Percentiles rank a stretch among this genome's conserved stretches.
phyloP scores from a whole-genome alignment of 2,113 vertebrate genomes.

The Gobius niger region DNA sequence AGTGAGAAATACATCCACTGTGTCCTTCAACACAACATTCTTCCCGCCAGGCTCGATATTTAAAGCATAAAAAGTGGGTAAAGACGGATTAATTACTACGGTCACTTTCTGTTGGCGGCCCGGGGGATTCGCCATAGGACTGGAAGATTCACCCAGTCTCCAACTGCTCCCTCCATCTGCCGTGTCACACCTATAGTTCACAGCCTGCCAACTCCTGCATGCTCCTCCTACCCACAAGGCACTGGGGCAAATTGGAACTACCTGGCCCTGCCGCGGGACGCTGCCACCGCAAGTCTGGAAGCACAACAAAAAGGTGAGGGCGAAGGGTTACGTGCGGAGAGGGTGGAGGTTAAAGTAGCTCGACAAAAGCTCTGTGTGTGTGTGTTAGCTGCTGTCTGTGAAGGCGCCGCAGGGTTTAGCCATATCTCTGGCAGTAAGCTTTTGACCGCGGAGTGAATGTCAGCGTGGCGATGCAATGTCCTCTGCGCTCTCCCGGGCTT shows the following conservation, averaged over 20 bases:
- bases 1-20: conserved; percentile 36
- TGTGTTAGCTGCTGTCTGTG: conserved; percentile 41
- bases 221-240: conserved; percentile 29
- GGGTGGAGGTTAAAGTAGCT: conserved; percentile 59
- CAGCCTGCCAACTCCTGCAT: conserved; percentile 12
- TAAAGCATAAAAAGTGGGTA: conserved; percentile 48
- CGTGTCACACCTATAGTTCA: conserved; percentile 55
- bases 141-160: conserved; percentile 60
- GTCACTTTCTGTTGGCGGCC: conserved; percentile 63
- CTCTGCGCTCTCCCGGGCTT: conserved; percentile 46
- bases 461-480: conserved; percentile 52
- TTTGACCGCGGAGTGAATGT: conserved; percentile 51
- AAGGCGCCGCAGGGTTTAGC: conserved; percentile 45
- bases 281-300: conserved; percentile 22
- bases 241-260: conserved; percentile 49
- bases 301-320: conserved; percentile 58
- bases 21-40: conserved; percentile 54
- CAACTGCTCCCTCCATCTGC: conserved; percentile 74
- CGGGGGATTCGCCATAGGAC: conserved; percentile 57
- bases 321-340: conserved; percentile 31
- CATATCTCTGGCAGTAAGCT: conserved; percentile 55
- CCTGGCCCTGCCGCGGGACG: conserved; percentile 44
- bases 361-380: conserved; percentile 51
- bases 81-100: conserved; percentile 73
- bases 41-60: conserved; percentile 47